A percentile compares a stretch with the other conserved stretches of the same genome.
Conservation (phyloP, 2,888 invertebrate genomes). For the Agrypnus murinus region DNA sequence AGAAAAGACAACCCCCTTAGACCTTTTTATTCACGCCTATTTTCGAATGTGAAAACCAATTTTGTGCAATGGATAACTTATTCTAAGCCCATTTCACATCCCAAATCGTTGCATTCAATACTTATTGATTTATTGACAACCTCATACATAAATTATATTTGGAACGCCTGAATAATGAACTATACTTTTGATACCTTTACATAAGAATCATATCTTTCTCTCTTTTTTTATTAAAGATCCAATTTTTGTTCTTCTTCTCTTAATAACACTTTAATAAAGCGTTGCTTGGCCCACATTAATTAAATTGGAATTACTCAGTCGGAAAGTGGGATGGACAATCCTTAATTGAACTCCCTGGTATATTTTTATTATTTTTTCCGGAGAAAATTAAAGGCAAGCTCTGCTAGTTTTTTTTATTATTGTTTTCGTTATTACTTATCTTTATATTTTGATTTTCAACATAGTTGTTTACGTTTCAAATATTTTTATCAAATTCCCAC, state of each 20-base stretch:
- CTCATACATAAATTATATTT: slow-evolving; percentile 42
- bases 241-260: slow-evolving; percentile 15
- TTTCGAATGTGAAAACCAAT: slow-evolving; percentile 76
- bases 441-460: too few relatives aligned
- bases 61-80: slow-evolving; percentile 77
- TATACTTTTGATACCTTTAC: background rate
- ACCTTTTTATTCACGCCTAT: slow-evolving; percentile 76
- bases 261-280: slow-evolving; percentile 22
- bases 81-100: slow-evolving; percentile 66
- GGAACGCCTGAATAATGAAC: slow-evolving; percentile 6
- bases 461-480: too few relatives aligned
- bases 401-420: too few relatives aligned
- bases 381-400: too few relatives aligned
- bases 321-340: slow-evolving; percentile 3
- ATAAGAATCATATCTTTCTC: too few relatives aligned
- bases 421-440: too few relatives aligned
- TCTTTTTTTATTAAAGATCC: too few relatives aligned
- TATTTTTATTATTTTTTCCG: background rate
- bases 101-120: slow-evolving; percentile 50
- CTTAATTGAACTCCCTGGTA: slow-evolving; percentile 5
- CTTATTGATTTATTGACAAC: slow-evolving; percentile 61
- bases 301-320: background rate
- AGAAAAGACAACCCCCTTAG: slow-evolving; percentile 61
- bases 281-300: slow-evolving; percentile 14
- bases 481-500: too few relatives aligned